Evolutionary conservation across 2,888 invertebrate species (phyloP).

Genomic region (Rotaria socialis): DNA sequence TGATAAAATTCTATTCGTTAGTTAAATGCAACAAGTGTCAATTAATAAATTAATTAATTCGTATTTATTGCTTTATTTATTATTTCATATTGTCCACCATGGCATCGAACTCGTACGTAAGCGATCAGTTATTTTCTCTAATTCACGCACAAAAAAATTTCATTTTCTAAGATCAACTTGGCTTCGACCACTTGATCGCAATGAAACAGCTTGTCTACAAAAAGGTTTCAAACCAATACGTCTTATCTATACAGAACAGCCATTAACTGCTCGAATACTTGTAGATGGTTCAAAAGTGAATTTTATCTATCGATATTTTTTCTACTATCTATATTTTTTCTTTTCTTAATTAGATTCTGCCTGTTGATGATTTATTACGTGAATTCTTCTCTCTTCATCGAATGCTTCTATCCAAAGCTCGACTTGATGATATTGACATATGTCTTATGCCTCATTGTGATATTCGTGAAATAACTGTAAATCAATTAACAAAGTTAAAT

Average conservation of each 20-base stretch:
- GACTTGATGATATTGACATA: background rate
- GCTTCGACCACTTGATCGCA: constrained; percentile 20
- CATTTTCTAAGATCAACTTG: background rate
- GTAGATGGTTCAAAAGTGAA: constrained; percentile 28
- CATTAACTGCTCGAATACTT: background rate
- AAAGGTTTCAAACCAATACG: constrained; percentile 12
- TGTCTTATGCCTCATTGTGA: constrained; percentile 23
- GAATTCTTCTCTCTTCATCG: constrained; percentile 34
- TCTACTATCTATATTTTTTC: no score
- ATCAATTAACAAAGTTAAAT: constrained; percentile 21
- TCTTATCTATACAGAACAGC: constrained; percentile 8
- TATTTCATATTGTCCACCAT: background rate
- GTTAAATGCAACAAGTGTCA: background rate
- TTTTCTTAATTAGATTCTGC: background rate
- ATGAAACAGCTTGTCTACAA: constrained; percentile 17
- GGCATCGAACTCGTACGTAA: constrained; percentile 15
- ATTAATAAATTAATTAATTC: background rate
- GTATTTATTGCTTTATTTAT: background rate
- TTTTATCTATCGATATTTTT: background rate
- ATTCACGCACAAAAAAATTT: background rate
- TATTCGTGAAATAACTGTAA: background rate
- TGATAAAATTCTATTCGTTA: background rate
- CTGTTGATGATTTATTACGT: background rate
- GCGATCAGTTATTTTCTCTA: background rate
- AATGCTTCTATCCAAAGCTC: background rate